Evolutionary conservation across 2,888 invertebrate species (phyloP), one percentile per base, ranked within the genome.

Genomic region (Anthoptus insignis): DNA sequence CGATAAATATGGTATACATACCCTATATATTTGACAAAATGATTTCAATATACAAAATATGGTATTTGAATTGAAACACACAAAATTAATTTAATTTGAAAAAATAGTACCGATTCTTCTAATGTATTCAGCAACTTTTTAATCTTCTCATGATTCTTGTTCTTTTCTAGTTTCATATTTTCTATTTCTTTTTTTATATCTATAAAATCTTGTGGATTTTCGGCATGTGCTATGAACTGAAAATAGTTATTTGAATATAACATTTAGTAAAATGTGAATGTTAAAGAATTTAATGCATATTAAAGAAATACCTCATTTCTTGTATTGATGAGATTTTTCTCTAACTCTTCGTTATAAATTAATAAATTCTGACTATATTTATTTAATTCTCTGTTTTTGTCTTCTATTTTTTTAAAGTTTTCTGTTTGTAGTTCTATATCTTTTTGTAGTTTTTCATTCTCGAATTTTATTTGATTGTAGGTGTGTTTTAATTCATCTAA

Each of bases 281-380:
- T n/a, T n/a, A n/a, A n/a, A n/a, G n/a, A n/a, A n/a, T n/a, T n/a
- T n/a, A n/a, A n/a, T n/a, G n/a, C n/a, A n/a, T n/a, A n/a, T n/a
- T n/a, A n/a, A n/a, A n/a, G n/a, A 53, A 27, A 52, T 74, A 91
- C 92, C 87, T 89, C 80, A 53, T 78, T 81, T 70, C 86, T 83
- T 49, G 83, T 77, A 58, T 70, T 76, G 34, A 86, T 77, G 54
- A 91, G 77, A 59, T 83, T 77, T 65, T 79, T 81, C 75, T 91
- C 88, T 66, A 92, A 78, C 59, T 81, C 79, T 73, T 87, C 81
- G 66, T 76, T 87, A 29, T 87, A 81, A 24, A 68, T 57, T 19
- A 85, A 59, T 67, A 89, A 75, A 57, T 80, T 75, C 69, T 79
- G 73, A 71, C 76, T 86, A 67, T 84, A 79, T 59, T 69, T 75